Conservation (phyloP, 2,797 vertebrate genomes). For the Scyliorhinus canicula region DNA sequence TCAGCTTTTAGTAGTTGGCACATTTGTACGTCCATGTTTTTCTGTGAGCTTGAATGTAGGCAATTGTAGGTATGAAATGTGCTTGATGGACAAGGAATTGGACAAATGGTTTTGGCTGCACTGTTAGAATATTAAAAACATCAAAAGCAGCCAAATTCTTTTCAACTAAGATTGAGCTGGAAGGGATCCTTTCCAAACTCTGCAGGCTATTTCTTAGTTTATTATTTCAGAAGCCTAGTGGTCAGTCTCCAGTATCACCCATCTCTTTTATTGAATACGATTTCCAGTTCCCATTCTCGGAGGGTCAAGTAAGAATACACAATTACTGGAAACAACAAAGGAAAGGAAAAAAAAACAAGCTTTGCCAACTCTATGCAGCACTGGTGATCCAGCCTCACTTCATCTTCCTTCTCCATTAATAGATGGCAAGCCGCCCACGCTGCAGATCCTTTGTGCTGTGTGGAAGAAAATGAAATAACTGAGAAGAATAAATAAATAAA, state of each 20-base stretch:
- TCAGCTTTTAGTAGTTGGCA: background rate
- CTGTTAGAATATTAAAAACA: background rate
- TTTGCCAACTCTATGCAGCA: background rate
- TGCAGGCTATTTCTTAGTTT: background rate
- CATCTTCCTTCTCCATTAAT: background rate
- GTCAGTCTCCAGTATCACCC: background rate
- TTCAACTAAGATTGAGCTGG: background rate
- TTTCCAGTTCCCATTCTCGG: background rate
- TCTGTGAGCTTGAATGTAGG: background rate
- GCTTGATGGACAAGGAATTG: background rate
- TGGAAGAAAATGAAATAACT: background rate
- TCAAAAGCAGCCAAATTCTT: background rate
- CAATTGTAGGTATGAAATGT: background rate
- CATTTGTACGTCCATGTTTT: background rate
- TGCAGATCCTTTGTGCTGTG: background rate
- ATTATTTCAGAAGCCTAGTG: background rate
- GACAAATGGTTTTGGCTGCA: background rate
- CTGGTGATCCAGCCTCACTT: background rate
- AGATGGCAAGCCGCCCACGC: background rate
- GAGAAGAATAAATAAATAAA: background rate
- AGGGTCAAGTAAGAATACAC: background rate
- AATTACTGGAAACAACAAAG: background rate
- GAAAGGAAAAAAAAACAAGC: background rate
- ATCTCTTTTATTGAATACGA: background rate
- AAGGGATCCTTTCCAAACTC: background rate